Conservation (phyloP, 2,113 vertebrate species). For the Smithornis capensis region DNA sequence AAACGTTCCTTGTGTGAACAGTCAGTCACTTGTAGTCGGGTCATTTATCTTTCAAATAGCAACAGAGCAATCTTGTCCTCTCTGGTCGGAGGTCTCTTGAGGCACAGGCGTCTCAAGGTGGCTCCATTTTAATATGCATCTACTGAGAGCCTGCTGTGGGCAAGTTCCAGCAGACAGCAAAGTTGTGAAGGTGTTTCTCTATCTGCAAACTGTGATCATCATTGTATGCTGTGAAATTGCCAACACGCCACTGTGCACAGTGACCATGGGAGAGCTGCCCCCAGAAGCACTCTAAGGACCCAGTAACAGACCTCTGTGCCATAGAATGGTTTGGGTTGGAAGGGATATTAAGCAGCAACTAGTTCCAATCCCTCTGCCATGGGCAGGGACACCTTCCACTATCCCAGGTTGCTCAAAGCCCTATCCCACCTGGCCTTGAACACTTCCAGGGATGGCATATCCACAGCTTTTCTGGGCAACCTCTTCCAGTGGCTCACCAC, state of each 20-base stretch:
- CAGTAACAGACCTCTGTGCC: background rate
- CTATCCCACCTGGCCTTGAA: background rate
- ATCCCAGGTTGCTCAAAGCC: background rate
- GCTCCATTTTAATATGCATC: background rate
- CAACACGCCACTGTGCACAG: rapidly evolving
- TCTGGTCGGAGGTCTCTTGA: constrained; percentile 2
- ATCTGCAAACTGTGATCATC: background rate
- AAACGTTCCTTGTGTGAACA: background rate
- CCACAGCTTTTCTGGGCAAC: background rate
- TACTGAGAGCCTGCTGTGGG: background rate
- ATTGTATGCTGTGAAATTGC: background rate
- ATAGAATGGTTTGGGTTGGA: background rate
- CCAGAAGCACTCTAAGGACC: background rate
- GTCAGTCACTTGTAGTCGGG: background rate
- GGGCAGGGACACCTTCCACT: background rate
- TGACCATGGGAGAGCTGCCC: background rate
- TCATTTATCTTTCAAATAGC: constrained; percentile 13
- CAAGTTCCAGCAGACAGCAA: constrained; percentile 4
- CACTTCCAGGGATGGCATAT: background rate
- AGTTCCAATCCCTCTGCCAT: background rate
- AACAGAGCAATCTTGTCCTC: background rate
- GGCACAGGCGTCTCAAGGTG: background rate
- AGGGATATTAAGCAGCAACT: background rate
- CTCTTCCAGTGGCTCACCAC: background rate
- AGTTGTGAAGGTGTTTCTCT: background rate